Base-by-base conservation (phyloP, 2,113 vertebrate genomes). In the Neolamprologus longior region DNA sequence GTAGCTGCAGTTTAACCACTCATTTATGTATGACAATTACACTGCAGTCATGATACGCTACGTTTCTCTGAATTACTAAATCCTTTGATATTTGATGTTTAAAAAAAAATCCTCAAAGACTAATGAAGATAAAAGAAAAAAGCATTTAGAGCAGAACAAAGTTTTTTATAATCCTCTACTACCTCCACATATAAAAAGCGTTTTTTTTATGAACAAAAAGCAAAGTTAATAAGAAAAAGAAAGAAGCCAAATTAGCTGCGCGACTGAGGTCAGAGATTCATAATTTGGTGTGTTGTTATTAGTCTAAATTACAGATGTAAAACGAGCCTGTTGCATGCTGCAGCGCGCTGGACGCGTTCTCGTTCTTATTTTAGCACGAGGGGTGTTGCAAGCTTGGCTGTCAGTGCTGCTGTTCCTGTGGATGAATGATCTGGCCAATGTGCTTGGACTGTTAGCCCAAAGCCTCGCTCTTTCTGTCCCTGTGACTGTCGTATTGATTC, bases 401-500 rank as follows among this genome's bases (percentile, higher is more conserved):
- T 99, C 98, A 98, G 93, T 26, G 82, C 96, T 1, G 85, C 96
- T 98, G 97, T 97, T 96, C 95, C 94, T 95, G 97, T 92, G 91
- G 97, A 97, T 96, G 96, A 97, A 92, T 99, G 98, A 99, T 98
- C 97, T 97, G 97, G 97, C 98, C 98, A 98, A 99, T 98, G 97
- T 95, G 97, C 96, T 98, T 97, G 97, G 98, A 99, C 97, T 98
- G 98, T 98, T 98, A 97, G 98, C 98, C 98, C 97, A 81, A 96
- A 97, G 97, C 98, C 95, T 97, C 97, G 96, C 97, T 97, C 96
- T 83, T 91, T 96, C 95, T 97, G 97, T 97, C 97, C 97, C 95
- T 96, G 97, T 97, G 97, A 98, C 98, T 99, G 98, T 99, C 98
- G 98, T 98, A 99, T 99, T 97, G 96, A 99, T 99, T 99, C 98